Base-by-base conservation (phyloP, 2,888 invertebrate species). In the Stenodera caucasica region DNA sequence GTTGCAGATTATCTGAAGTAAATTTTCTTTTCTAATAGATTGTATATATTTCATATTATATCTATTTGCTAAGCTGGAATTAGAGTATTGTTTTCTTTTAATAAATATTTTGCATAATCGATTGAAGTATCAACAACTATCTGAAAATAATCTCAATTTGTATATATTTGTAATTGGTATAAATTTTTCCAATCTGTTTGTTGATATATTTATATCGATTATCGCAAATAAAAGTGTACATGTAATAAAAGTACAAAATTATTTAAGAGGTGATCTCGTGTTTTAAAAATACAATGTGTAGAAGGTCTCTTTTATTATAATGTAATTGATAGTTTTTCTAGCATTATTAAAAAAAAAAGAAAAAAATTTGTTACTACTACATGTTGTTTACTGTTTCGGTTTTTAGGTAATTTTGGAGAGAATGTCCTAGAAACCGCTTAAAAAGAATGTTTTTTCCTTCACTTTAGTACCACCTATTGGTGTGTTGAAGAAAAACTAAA, bases 221-320 rank as follows among this genome's bases (percentile, higher is more conserved):
- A 29, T 33, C 30, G 35, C 59, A 54, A 56, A 18, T 62, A 62
- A 35, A 60, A 61, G 53, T 66, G 66, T 70, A 70, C 62, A 64
- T 61, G 65, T 61, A 62, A 67, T 66, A 73, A 77, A 77, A 79
- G 79, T 79, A 79, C 79, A 79, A 79, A 79, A 78, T 79, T 78
- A 76, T 77, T 77, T 77, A 75, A 77, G 76, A 75, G 75, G 75
- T 77, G 79, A 79, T 79, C 79, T 80, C 79, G 76, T 75, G 70
- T 76, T 75, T 73, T 77, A 73, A 70, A 70, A 57, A 18, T 9
- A 18, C 11, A 9, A 67, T 67, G 68, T 73, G 70, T 68, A 75
- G 73, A 70, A 66, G 69, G 68, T 74, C 76, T 76, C 71, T 70
- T 70, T 72, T 72, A 66, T 66, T 73, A 72, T 67, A 70, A 68